phyloP scores from a whole-genome alignment of 2,113 vertebrate species.

The Lynx canadensis region DNA sequence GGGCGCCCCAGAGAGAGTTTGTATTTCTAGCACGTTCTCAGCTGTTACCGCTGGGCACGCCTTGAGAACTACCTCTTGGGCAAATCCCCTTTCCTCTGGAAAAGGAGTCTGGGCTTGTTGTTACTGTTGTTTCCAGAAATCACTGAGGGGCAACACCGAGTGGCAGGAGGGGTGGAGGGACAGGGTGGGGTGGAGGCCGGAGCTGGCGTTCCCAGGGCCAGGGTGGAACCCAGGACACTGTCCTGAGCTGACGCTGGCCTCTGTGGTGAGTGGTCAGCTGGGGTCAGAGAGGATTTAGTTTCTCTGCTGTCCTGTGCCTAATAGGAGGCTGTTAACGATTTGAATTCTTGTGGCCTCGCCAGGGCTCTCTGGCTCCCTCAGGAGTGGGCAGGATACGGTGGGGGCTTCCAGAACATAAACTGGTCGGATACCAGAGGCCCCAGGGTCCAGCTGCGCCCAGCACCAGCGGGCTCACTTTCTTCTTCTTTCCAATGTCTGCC shows the following conservation, averaged over 20 bases:
- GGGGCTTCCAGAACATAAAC: not conserved
- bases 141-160: fast-evolving
- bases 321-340: not conserved
- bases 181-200: fast-evolving
- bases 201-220: not conserved
- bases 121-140: not conserved
- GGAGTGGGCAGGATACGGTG: not conserved
- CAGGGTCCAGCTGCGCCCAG: not conserved
- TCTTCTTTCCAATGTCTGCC: too few relatives aligned
- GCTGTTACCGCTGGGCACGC: not conserved
- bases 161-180: fast-evolving
- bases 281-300: not conserved
- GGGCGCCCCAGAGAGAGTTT: too few relatives aligned
- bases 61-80: not conserved
- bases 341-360: not conserved
- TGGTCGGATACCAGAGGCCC: not conserved
- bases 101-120: not conserved
- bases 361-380: not conserved
- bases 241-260: not conserved
- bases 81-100: not conserved
- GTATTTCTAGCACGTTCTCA: not conserved
- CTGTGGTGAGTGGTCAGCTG: not conserved
- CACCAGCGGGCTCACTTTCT: not conserved
- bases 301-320: not conserved
- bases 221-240: not conserved